Base-by-base conservation (phyloP, 2,113 vertebrate genomes). In the Greenwoodochromis staneri region DNA sequence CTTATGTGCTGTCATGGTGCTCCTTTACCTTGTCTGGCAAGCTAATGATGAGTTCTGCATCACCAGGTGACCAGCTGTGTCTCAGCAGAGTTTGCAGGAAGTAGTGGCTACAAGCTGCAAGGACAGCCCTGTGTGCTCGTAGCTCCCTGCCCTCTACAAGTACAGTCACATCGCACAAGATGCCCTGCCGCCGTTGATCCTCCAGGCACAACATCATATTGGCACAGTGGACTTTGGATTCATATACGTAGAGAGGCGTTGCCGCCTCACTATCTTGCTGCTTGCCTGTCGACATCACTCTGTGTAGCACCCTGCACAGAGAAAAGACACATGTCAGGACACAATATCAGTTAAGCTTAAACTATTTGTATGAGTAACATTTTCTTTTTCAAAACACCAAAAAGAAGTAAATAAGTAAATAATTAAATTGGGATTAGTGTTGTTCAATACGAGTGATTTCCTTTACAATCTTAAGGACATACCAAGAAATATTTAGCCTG, bases 161-260 rank as follows among this genome's bases (percentile, higher is more conserved):
- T 87, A 99, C 91, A 1, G 98, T 98, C 94, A 99, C 98, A 85
- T 99, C 98, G 91, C 98, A 99, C 94, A 99, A 97, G 96, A 99
- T 97, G 94, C 97, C 98, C 96, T 97, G 97, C 95, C 97, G 97
- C 92, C 98, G 97, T 95, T 99, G 98, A 97, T 98, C 98, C 96
- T 99, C 98, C 96, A 99, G 97, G 96, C 97, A 97, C 96, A 98
- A 95, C 96, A 99, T 97, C 97, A 99, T 98, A 92, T 98, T 98
- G 96, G 98, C 95, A 96, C 98, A 98, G 96, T 99, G 98, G 94
- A 98, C 98, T 87, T 98, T 98, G 94, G 98, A 99, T 97, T 99
- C 98, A 95, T 98, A 98, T 95, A 99, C 98, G 92, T 98, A 98
- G 96, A 98, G 96, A 95, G 98, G 98, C 96, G 97, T 97, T 94